Base-by-base conservation (phyloP, 35 echinoderm and acorn worm species). In the Apostichopus parvimensis region DNA sequence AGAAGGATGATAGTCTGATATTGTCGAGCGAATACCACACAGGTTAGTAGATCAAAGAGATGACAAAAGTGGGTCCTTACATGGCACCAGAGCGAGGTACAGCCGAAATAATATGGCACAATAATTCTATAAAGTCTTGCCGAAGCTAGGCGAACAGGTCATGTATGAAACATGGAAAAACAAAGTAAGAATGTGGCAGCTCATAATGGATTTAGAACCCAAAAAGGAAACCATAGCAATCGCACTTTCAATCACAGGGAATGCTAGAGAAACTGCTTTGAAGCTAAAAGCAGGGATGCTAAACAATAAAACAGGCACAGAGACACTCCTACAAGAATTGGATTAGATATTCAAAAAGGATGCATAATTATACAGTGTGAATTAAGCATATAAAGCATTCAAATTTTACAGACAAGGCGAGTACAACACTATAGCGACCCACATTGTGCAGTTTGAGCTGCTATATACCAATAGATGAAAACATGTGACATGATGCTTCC, bases 401-500 rank as follows among this genome's bases (percentile, higher is more conserved):
- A 23, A 79, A 6, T 20, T 52, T 20, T 79, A 24, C 22, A 24
- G 9, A 24, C 77, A 79, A 52, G 22, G 22, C 11, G 24, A 79
- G 5, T 24, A 26, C 77, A 10, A 6, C 1, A 11, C 77, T 0
- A 79, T 79, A 5, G 4, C 9, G 9, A 10, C 9, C 52, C 9
- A 79, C 77, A 79, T 79, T 34, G 9, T 6, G 11, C 77, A 79
- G 5, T 79, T 79, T 25, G 77, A 79, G 77, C 6, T 79, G 17
- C 77, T 79, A 5, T 79, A 77, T 4, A 61, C 58, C 58, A 61
- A 61, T 9, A 61, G 58, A 61, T 83, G 25, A 85, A 82, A 9
- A 70, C 78, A 52, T 28, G 52, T 7, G 84, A 84, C 8, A 92
- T 92, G 91, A 58, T 13, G 52, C 70, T 92, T 17, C 91, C 81